Percentiles rank a stretch among this genome's conserved stretches.
phyloP scores from a whole-genome alignment of 2,113 vertebrate species.

The Haemorhous mexicanus region DNA sequence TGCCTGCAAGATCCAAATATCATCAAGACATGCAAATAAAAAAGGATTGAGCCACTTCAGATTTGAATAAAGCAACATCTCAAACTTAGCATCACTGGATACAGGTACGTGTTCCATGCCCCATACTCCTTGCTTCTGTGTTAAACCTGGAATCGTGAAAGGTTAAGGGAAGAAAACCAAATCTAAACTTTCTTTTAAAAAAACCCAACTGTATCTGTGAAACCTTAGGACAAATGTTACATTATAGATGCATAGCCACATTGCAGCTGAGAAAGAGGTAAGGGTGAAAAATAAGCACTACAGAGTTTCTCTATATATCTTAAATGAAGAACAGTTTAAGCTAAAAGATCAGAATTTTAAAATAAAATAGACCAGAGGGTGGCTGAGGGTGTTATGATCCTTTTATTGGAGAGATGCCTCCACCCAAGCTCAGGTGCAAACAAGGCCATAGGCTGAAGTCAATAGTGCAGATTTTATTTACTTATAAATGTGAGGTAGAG shows the following conservation, averaged over 20 bases:
- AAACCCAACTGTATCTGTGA: not conserved
- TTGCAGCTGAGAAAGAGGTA: not conserved
- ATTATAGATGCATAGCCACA: not conserved
- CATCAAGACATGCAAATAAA: not conserved
- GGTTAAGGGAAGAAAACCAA: not conserved
- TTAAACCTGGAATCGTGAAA: not conserved
- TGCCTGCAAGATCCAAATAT: not conserved
- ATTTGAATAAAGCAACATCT: not conserved
- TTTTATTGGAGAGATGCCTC: not conserved
- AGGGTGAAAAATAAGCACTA: not conserved
- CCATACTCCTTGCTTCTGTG: not conserved
- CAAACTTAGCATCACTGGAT: not conserved
- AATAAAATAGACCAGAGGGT: not conserved
- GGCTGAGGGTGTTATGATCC: not conserved
- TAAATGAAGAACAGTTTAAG: not conserved
- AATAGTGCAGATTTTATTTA: not conserved
- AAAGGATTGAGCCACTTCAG: not conserved
- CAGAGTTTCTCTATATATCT: not conserved
- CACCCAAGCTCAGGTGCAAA: not conserved
- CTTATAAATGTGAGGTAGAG: not conserved
- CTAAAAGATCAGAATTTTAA: not conserved
- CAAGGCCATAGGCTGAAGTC: not conserved
- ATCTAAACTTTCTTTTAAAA: fast-evolving
- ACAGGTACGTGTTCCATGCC: not conserved
- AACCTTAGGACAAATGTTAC: not conserved